A percentile compares a stretch with the other conserved stretches of the same genome.
These are phyloP conservation scores for Allacma fusca DNA, from an alignment of 2,888 invertebrate species.

Conservation along the genomic window DNA sequence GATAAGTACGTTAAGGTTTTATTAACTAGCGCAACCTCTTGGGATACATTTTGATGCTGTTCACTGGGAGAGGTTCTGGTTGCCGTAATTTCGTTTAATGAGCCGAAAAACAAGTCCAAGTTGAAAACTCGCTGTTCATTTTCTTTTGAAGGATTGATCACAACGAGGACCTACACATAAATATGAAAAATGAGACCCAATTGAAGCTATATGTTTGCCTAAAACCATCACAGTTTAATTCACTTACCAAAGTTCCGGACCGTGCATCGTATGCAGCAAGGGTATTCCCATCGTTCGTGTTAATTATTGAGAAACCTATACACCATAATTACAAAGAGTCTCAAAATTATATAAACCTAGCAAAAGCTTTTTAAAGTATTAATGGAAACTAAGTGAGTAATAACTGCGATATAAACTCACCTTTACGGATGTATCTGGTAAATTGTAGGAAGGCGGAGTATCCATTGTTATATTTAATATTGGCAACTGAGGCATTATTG, in stretches of 20 bases:
- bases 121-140: not conserved
- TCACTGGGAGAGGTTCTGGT: slow-evolving; percentile 52
- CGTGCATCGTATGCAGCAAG: slow-evolving; percentile 51
- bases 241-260: not conserved
- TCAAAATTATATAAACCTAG: too few relatives aligned
- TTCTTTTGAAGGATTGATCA: slow-evolving; percentile 41
- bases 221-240: too few relatives aligned
- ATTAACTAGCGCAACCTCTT: slow-evolving; percentile 22
- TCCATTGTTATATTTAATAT: slow-evolving; percentile 55
- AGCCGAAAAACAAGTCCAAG: slow-evolving; percentile 38
- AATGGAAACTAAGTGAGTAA: too few relatives aligned
- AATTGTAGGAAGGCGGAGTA: slow-evolving; percentile 58
- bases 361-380: too few relatives aligned
- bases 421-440: slow-evolving; percentile 57
- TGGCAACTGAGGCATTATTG: slow-evolving; percentile 43
- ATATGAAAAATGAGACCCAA: not conserved
- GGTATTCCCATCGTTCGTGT: slow-evolving; percentile 49
- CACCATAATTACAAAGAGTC: too few relatives aligned
- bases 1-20: slow-evolving; percentile 30
- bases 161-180: slow-evolving; percentile 37
- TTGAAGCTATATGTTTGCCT: too few relatives aligned
- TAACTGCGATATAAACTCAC: not conserved
- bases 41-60: slow-evolving; percentile 43
- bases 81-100: slow-evolving; percentile 37
- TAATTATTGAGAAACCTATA: slow-evolving; percentile 52